Evolutionary conservation across 2,797 vertebrate genomes (phyloP).

Genomic region (Phataginus tetradactyla): DNA sequence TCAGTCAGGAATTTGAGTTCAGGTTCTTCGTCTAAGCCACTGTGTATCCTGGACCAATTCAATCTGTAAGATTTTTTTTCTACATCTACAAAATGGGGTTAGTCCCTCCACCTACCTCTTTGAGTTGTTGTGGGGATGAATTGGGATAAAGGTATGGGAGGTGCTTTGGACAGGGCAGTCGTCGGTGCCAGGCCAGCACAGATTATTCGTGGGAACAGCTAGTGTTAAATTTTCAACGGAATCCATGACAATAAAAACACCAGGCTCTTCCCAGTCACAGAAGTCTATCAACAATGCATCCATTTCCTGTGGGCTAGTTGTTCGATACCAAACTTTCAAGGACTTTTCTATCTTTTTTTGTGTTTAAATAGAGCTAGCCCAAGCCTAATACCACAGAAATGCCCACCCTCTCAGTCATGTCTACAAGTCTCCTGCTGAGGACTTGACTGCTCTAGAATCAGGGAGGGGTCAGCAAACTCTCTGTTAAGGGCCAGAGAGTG

Average conservation of each 20-base stretch:
- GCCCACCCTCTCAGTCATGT: background rate
- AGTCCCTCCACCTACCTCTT: background rate
- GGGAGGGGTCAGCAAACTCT: background rate
- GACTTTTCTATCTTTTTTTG: background rate
- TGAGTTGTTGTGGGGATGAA: background rate
- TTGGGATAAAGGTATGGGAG: background rate
- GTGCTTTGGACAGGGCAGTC: background rate
- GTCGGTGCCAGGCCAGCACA: too few relatives aligned
- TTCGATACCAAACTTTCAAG: background rate
- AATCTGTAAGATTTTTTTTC: background rate
- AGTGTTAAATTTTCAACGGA: background rate
- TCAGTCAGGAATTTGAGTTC: background rate
- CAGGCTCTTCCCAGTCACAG: background rate
- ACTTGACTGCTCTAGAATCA: background rate
- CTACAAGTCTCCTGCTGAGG: background rate
- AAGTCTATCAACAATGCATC: background rate
- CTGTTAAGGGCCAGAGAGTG: background rate
- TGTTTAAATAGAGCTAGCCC: background rate
- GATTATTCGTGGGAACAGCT: background rate
- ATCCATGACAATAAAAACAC: background rate
- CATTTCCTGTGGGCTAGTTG: background rate
- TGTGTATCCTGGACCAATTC: background rate
- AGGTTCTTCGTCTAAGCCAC: background rate
- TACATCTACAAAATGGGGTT: background rate
- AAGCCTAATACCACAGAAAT: background rate